Conservation (phyloP, 2,113 vertebrate genomes). For the Varanus salvator region DNA sequence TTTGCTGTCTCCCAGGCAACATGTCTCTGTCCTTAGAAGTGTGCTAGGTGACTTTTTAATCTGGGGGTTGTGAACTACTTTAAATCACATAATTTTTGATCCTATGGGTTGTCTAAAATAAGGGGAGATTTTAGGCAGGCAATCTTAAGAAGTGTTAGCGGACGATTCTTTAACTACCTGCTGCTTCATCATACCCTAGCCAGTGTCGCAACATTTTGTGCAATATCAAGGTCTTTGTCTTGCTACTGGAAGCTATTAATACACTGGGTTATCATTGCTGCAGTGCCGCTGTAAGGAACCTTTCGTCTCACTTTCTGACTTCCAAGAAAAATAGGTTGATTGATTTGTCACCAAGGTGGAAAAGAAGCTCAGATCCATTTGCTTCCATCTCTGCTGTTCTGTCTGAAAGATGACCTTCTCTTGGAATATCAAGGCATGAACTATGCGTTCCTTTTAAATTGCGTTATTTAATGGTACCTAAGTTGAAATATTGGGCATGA, state of each 20-base stretch:
- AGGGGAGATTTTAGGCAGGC: neutral
- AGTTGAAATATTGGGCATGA: conserved; percentile 27
- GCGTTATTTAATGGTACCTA: conserved; percentile 36
- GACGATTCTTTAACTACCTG: conserved; percentile 21
- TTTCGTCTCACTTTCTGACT: conserved; percentile 53
- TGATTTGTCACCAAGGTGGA: neutral
- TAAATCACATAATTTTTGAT: neutral
- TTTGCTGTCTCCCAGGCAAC: neutral
- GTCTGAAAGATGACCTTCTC: conserved; percentile 47
- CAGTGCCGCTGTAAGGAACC: conserved; percentile 46
- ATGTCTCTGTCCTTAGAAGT: neutral
- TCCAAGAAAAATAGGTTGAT: conserved; percentile 64
- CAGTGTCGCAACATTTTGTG: conserved; percentile 55
- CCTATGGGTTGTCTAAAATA: conserved; percentile 27
- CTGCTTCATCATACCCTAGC: conserved; percentile 32
- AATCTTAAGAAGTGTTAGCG: conserved; percentile 7
- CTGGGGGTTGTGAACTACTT: conserved; percentile 9
- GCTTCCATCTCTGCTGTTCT: conserved; percentile 13
- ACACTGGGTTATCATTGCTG: conserved; percentile 41
- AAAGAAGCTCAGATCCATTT: conserved; percentile 44
- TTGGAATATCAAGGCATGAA: conserved; percentile 4
- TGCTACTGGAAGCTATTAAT: conserved; percentile 56
- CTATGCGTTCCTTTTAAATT: conserved; percentile 39
- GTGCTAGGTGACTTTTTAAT: conserved; percentile 10
- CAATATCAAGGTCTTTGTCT: conserved; percentile 48